A percentile compares a stretch with the other conserved stretches of the same genome.
Evolutionary conservation across 2,797 vertebrate genomes (phyloP).

Genomic region (Brachyrhaphis roseni): DNA sequence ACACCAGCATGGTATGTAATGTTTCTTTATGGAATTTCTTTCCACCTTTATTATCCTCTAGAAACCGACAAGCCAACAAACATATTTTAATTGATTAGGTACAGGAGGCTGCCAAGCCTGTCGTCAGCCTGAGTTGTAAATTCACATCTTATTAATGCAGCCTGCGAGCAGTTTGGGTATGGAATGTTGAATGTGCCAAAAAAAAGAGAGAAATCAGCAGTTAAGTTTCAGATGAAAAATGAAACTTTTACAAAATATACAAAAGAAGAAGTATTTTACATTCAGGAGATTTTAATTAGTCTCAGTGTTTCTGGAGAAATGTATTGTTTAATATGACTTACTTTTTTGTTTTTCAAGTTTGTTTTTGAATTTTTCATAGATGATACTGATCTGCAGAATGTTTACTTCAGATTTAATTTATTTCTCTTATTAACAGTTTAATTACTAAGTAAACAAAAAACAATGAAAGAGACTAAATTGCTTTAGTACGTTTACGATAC

Average conservation of each 20-base stretch:
- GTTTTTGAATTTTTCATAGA: not conserved
- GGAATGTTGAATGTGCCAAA: not conserved
- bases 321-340: not conserved
- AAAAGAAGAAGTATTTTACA: not conserved
- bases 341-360: not conserved
- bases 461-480: not conserved
- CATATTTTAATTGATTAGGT: slow-evolving; percentile 31
- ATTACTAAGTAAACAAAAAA: not conserved
- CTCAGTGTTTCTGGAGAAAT: not conserved
- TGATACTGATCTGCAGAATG: not conserved
- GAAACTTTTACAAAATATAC: too few relatives aligned
- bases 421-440: not conserved
- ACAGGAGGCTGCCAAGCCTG: slow-evolving; percentile 33
- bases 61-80: slow-evolving; percentile 12
- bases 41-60: not conserved
- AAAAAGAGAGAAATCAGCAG: not conserved
- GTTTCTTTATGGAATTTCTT: not conserved
- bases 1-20: slow-evolving; percentile 51
- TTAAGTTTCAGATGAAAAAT: not conserved
- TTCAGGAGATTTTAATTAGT: not conserved
- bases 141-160: slow-evolving; percentile 9
- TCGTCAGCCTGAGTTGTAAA: slow-evolving; percentile 36
- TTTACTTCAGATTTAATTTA: not conserved
- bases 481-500: not conserved
- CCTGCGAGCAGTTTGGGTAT: not conserved